A percentile compares a stretch with the other conserved stretches of the same genome.
phyloP scores from a whole-genome alignment of 2,797 vertebrate species.

The Xiphorhynchus erythropygius region DNA sequence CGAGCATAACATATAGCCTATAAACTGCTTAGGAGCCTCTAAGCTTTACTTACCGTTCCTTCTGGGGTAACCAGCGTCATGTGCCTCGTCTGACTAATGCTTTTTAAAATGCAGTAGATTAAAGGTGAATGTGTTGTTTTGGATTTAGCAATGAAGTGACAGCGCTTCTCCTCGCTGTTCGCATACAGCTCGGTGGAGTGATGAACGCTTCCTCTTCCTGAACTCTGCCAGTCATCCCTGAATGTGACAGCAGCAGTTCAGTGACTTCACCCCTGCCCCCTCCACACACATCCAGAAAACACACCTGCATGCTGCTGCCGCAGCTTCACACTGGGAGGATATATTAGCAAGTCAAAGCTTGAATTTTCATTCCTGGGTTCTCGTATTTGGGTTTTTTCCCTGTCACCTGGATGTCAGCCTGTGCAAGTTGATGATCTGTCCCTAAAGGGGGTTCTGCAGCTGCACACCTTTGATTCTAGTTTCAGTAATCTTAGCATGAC shows the following conservation, averaged over 20 bases:
- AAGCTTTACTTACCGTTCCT: slow-evolving; percentile 39
- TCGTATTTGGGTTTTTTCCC: neutral
- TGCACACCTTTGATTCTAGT: accelerated
- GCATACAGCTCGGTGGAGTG: neutral
- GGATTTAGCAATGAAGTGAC: slow-evolving; percentile 24
- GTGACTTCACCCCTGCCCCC: neutral
- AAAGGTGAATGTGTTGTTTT: slow-evolving; percentile 41
- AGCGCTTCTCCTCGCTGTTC: neutral
- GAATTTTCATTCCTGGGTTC: neutral
- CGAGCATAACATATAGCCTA: neutral
- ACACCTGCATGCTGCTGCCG: neutral
- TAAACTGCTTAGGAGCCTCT: slow-evolving; percentile 52
- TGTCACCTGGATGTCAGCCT: neutral
- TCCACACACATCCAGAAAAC: neutral
- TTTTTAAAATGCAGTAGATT: slow-evolving; percentile 58
- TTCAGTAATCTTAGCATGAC: neutral
- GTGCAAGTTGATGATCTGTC: neutral
- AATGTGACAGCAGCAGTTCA: neutral
- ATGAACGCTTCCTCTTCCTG: slow-evolving; percentile 8
- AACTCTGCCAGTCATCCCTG: neutral
- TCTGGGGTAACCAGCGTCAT: slow-evolving; percentile 24
- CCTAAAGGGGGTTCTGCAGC: neutral
- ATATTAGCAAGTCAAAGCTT: neutral
- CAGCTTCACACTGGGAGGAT: neutral
- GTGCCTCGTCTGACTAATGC: slow-evolving; percentile 54